Evolutionary conservation across 2,113 vertebrate genomes (phyloP).

Genomic region (Maccullochella peelii): DNA sequence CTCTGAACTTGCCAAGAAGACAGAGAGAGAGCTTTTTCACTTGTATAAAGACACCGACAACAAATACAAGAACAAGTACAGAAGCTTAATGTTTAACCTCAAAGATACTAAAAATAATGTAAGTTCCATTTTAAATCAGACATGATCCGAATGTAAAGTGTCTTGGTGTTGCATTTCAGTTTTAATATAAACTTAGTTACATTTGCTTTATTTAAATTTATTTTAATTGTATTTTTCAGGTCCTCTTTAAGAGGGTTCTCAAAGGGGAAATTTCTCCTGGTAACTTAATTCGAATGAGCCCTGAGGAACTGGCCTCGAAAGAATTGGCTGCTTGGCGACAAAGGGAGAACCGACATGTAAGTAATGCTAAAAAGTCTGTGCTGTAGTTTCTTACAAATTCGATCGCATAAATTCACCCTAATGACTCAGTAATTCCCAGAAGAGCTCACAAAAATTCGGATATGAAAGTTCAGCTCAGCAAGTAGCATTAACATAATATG

Average conservation of each 20-base stretch:
- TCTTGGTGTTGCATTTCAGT: not conserved
- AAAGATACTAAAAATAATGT: conserved; percentile 98
- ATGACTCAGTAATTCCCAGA: not conserved
- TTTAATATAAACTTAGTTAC: not conserved
- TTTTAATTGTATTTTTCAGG: conserved; percentile 77
- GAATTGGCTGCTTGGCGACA: conserved; percentile 97
- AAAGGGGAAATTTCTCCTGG: conserved; percentile 95
- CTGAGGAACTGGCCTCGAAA: conserved; percentile 97
- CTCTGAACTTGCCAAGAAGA: conserved; percentile 92
- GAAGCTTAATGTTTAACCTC: conserved; percentile 98
- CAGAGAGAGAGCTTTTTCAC: conserved; percentile 94
- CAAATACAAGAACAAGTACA: conserved; percentile 99
- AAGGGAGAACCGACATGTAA: conserved; percentile 97
- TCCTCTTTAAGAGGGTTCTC: conserved; percentile 95
- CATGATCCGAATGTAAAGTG: not conserved
- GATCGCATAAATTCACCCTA: not conserved
- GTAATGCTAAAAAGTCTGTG: conserved; percentile 39
- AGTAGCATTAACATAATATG: not conserved
- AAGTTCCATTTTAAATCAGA: conserved; percentile 70
- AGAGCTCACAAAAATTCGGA: not conserved
- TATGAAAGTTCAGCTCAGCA: not conserved
- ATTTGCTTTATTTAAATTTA: conserved; percentile 3
- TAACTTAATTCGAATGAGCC: conserved; percentile 96
- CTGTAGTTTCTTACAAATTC: not conserved
- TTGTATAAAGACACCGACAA: conserved; percentile 97